Evolutionary conservation across 2,113 vertebrate species (phyloP).

Genomic region (Platichthys flesus): DNA sequence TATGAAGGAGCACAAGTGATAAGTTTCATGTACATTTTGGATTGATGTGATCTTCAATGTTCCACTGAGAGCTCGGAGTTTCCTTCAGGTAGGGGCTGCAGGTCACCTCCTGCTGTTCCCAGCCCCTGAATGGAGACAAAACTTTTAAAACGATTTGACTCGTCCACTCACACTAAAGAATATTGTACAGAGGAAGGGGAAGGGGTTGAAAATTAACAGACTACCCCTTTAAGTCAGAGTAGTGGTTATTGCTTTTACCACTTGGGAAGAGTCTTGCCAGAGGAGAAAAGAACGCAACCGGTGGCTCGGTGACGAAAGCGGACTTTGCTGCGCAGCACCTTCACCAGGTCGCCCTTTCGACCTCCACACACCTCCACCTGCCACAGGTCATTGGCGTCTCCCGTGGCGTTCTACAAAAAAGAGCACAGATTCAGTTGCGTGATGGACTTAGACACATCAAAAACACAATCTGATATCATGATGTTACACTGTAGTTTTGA

Average conservation of each 20-base stretch:
- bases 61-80: slow-evolving; percentile 93
- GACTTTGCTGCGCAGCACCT: slow-evolving; percentile 93
- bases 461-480: too few relatives aligned
- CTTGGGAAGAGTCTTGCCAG: slow-evolving; percentile 94
- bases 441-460: not conserved
- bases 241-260: slow-evolving; percentile 83
- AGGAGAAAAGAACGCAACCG: slow-evolving; percentile 92
- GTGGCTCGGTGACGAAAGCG: slow-evolving; percentile 90
- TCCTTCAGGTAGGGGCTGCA: slow-evolving; percentile 95
- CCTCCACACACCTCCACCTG: slow-evolving; percentile 92
- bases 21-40: slow-evolving; percentile 82
- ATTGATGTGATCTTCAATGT: slow-evolving; percentile 97
- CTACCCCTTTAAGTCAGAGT: not conserved
- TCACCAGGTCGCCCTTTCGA: slow-evolving; percentile 87
- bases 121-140: slow-evolving; percentile 86
- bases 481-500: too few relatives aligned
- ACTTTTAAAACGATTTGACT: not conserved
- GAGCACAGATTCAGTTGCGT: not conserved
- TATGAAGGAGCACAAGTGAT: not conserved
- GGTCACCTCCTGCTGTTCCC: slow-evolving; percentile 97
- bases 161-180: not conserved
- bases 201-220: too few relatives aligned
- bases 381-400: slow-evolving; percentile 96
- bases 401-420: slow-evolving; percentile 89
- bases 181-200: not conserved